Evolutionary conservation across 2,113 vertebrate species (phyloP).

Genomic region (Pleuronectes platessa): DNA sequence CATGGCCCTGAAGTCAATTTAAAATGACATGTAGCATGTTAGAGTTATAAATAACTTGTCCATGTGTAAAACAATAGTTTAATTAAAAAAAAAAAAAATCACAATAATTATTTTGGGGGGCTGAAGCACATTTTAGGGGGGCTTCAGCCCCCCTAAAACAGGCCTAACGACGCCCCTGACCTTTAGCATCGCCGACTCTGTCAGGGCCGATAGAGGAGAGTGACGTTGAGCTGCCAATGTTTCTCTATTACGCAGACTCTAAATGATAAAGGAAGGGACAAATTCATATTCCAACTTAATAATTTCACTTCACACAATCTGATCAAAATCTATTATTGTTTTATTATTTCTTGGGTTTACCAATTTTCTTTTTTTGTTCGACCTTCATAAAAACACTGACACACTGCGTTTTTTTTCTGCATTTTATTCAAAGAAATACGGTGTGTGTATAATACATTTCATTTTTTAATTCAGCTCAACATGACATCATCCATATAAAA

Average conservation of each 20-base stretch:
- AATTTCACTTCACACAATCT: neutral
- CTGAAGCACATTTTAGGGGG: too few relatives aligned
- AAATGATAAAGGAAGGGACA: neutral
- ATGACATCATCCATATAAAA: slow-evolving; percentile 67
- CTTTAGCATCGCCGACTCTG: slow-evolving; percentile 59
- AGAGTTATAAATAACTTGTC: too few relatives aligned
- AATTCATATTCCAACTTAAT: neutral
- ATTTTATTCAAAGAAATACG: slow-evolving; percentile 63
- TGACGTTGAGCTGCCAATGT: slow-evolving; percentile 28
- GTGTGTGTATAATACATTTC: slow-evolving; percentile 55
- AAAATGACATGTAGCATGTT: too few relatives aligned
- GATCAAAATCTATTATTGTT: neutral
- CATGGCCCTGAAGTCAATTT: too few relatives aligned
- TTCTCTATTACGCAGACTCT: neutral
- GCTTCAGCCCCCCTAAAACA: too few relatives aligned
- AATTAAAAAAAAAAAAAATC: too few relatives aligned
- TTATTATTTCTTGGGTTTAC: neutral
- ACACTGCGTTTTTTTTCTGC: neutral
- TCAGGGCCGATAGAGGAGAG: slow-evolving; percentile 33
- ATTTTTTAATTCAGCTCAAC: slow-evolving; percentile 56
- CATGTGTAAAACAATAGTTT: too few relatives aligned
- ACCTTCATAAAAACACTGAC: neutral
- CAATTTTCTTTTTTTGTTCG: neutral
- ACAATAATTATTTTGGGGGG: too few relatives aligned
- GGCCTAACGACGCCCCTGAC: too few relatives aligned